These are phyloP conservation scores for Triops longicaudatus DNA, from an alignment of 1,140 invertebrate genomes.

Conservation along the genomic window DNA sequence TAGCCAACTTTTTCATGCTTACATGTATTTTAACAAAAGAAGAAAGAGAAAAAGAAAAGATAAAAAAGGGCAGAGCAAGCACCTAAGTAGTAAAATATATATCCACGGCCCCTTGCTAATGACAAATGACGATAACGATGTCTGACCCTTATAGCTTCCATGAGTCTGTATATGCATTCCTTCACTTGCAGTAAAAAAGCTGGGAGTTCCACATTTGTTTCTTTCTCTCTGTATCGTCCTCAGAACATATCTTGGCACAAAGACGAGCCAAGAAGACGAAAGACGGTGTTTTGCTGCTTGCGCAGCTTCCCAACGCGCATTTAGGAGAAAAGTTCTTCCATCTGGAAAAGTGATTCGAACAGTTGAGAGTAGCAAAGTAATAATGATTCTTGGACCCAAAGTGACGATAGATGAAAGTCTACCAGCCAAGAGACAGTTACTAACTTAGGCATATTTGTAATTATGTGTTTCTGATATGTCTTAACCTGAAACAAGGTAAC, in stretches of 20 bases:
- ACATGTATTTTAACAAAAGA: background rate
- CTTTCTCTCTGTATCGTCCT: background rate
- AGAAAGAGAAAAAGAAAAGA: too few species aligned
- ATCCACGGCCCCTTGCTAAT: background rate
- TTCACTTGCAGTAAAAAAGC: too few species aligned
- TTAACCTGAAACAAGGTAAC: too few species aligned
- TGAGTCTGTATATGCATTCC: too few species aligned
- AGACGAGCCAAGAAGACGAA: background rate
- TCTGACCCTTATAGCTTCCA: conserved; percentile 3
- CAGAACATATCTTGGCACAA: background rate
- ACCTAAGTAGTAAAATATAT: background rate
- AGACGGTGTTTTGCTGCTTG: background rate
- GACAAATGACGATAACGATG: conserved; percentile 7
- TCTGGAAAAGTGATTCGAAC: conserved; percentile 9
- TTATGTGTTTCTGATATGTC: too few species aligned
- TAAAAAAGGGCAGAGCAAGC: too few species aligned
- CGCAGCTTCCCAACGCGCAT: background rate
- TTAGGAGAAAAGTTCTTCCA: conserved; percentile 9
- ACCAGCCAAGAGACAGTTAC: background rate
- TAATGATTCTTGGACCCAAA: background rate
- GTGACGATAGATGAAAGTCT: conserved; percentile 1
- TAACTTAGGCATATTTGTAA: too few species aligned
- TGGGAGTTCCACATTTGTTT: background rate
- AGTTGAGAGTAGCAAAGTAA: background rate
- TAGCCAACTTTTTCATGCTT: background rate